A percentile compares a stretch with the other conserved stretches of the same genome.
Evolutionary conservation across 2,113 vertebrate species (phyloP).

Genomic region (Bettongia penicillata): DNA sequence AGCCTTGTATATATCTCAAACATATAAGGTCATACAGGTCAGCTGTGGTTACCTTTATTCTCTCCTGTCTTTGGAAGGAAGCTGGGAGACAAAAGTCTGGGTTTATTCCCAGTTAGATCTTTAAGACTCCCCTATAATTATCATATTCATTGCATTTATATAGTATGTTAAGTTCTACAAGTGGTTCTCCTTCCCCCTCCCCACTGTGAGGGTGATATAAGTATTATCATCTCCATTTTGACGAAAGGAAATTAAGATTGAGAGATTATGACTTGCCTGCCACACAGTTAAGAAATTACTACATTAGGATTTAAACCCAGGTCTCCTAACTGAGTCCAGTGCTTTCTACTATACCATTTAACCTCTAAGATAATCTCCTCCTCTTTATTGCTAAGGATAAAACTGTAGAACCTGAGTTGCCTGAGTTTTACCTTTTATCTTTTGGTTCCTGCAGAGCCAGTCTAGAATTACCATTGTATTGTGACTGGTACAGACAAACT

Average conservation of each 20-base stretch:
- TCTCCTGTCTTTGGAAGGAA: not conserved
- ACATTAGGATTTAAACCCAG: not conserved
- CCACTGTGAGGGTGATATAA: not conserved
- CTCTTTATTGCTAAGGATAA: not conserved
- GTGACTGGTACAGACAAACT: not conserved
- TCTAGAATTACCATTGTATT: not conserved
- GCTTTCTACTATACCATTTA: not conserved
- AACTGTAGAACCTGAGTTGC: not conserved
- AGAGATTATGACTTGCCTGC: not conserved
- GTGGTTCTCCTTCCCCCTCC: not conserved
- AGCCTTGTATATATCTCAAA: not conserved
- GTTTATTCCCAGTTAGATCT: not conserved
- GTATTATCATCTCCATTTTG: not conserved
- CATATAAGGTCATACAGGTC: not conserved
- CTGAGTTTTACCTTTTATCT: not conserved
- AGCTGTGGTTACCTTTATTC: not conserved
- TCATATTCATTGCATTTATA: not conserved
- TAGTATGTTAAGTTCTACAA: not conserved
- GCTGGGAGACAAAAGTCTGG: not conserved
- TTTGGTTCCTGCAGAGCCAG: not conserved
- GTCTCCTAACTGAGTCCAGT: not conserved
- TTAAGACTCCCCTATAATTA: not conserved
- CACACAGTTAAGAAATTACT: not conserved
- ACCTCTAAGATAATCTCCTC: not conserved
- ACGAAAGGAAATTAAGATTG: not conserved